Base-by-base conservation (phyloP, 2,888 invertebrate species). In the Stratiomys singularior region DNA sequence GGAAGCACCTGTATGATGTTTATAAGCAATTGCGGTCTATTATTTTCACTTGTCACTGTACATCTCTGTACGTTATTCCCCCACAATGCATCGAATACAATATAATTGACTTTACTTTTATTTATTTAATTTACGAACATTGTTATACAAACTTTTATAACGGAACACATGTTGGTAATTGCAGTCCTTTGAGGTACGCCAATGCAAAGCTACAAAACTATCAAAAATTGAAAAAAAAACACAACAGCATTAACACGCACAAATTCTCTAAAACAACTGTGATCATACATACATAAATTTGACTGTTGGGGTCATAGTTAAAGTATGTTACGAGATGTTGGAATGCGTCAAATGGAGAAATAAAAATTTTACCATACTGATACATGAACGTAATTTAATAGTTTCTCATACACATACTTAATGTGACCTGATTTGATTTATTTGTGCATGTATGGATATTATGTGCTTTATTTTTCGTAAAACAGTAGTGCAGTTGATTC, bases 231-330 rank as follows among this genome's bases (percentile, higher is more conserved):
- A 37, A 37, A 37, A 9, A 37, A 37, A 37, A 37, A 37, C 37
- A 37, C 5, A 37, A 5, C 37, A 37, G 37, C 37, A 9, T 9
- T 15, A 52, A 52, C 52, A 37, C 5, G 37, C 9, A 52, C 52
- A 37, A 9, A 18, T 52, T 52, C 52, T 18, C 18, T 2, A 18
- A 52, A 52, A 52, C 15, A 52, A 52, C 52, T 15, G 52, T 52
- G 15, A 52, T 52, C 52, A 52, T n/a, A 37, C 37, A 37, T 37
- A 37, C 37, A 52, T 52, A 52, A 52, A 52, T 18, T 52, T 52
- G 52, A 52, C 52, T 52, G 52, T 52, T 9, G 52, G 52, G 52
- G 52, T 52, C 52, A 52, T 52, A 52, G 52, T 52, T 52, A 52
- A 37, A 52, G 15, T 52, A 52, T 52, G 52, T 52, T 37, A 37